Evolutionary conservation across 2,888 invertebrate species (phyloP).

Genomic region (Operophtera brumata): DNA sequence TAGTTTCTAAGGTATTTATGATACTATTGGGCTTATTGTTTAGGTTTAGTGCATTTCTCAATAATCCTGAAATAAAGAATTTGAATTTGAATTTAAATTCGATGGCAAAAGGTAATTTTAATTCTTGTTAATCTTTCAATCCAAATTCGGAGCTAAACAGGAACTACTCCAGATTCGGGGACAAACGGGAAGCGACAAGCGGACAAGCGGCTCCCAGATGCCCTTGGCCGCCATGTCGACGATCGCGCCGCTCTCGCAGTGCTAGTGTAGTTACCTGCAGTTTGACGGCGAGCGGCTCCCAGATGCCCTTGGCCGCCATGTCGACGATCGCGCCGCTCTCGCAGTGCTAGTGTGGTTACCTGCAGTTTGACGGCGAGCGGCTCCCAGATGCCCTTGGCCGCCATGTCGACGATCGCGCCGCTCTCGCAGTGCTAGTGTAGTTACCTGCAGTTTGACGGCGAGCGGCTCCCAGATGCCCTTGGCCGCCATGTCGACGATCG

Average conservation of each 20-base stretch:
- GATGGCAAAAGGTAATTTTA: too few species aligned
- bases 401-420: not conserved
- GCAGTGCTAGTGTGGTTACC: slow-evolving; percentile 61
- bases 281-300: slow-evolving; percentile 83
- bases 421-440: not conserved
- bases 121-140: too few species aligned
- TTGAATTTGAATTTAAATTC: too few species aligned
- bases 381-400: not conserved
- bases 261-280: slow-evolving; percentile 86
- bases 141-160: too few species aligned
- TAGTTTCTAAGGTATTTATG: too few species aligned
- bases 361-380: slow-evolving; percentile 89
- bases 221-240: not conserved
- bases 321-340: not conserved
- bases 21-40: too few species aligned
- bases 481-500: not conserved
- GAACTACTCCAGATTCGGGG: too few species aligned
- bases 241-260: not conserved
- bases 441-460: slow-evolving; percentile 91
- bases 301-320: not conserved
- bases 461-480: not conserved
- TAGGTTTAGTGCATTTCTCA: too few species aligned
- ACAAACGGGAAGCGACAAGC: too few species aligned
- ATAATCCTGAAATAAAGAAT: too few species aligned
- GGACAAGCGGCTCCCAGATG: not conserved